Evolutionary conservation across 2,888 invertebrate genomes (phyloP), one percentile per base, ranked within the genome.

Genomic region (Aplocera efformata): DNA sequence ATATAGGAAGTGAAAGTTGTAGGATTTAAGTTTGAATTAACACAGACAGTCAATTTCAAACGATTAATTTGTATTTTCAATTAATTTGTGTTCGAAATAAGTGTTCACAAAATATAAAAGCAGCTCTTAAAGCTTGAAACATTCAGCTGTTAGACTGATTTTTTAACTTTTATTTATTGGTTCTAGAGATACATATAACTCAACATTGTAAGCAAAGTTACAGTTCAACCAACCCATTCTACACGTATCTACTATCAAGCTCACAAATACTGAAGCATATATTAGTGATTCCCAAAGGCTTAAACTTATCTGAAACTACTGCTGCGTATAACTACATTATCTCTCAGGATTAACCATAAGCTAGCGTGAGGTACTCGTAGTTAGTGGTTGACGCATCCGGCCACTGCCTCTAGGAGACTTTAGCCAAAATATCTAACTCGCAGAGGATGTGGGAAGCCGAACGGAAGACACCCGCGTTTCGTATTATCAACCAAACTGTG

Each of bases 391-490:
- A 39, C 48, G 58, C 63, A 62, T 74, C 74, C 75, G 72, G 65
- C 64, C 67, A 52, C 62, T 41, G 51, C 58, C 54, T 56, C 62
- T 60, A 44, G 53, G 58, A 59, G 56, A 58, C 42, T 56, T 59
- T 51, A 57, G 46, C 53, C 56, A 50, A 67, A 68, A 67, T 66
- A 63, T 61, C 53, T 45, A 56, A 54, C 63, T 61, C 51, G 57
- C 67, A 68, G 60, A 69, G 74, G 73, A 72, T 67, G 71, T 62
- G 73, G 72, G 56, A 48, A 53, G 53, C 59, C 61, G 28, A 35
- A 56, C 63, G 64, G 64, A 69, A 67, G 59, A 50, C 48, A 48
- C 40, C 41, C 49, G 46, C 42, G 49, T 45, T 50, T 40, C 31
- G 44, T 28, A 43, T 33, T 50, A 48, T 48, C 43, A 42, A 32